A percentile compares a stretch with the other conserved stretches of the same genome.
phyloP scores from a whole-genome alignment of 2,797 vertebrate genomes.

The Lepus oiostolus region DNA sequence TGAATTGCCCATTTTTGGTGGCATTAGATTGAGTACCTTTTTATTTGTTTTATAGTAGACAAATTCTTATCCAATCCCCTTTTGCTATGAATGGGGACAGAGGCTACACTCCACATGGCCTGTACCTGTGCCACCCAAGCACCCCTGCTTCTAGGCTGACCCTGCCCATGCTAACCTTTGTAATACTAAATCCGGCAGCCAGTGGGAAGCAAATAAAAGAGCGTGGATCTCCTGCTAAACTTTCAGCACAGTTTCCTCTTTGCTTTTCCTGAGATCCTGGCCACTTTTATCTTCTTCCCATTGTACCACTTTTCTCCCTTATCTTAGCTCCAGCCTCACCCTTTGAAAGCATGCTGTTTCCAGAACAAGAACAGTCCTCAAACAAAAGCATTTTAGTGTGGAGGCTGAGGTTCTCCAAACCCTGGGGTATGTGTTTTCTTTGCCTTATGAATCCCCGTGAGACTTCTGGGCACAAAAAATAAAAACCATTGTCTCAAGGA shows the following conservation, averaged over 20 bases:
- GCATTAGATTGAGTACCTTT: not conserved
- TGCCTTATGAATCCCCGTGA: not conserved
- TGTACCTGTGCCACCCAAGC: not conserved
- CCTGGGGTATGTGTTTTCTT: not conserved
- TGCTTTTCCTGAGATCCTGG: not conserved
- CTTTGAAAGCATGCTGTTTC: conserved; percentile 39
- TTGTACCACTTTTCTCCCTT: not conserved
- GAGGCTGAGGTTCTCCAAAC: conserved; percentile 26
- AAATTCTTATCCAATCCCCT: not conserved
- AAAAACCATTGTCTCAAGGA: conserved; percentile 31
- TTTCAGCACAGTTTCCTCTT: not conserved
- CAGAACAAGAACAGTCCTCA: not conserved
- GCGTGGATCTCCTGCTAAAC: not conserved
- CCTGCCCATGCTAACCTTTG: not conserved
- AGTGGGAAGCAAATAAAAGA: not conserved
- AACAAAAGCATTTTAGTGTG: conserved; percentile 16
- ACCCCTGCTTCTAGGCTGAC: not conserved
- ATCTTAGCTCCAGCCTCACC: not conserved
- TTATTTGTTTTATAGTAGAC: not conserved
- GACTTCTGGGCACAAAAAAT: not conserved
- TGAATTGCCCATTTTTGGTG: conserved; percentile 4
- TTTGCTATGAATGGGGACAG: not conserved
- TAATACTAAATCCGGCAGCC: not conserved
- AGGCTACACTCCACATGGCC: not conserved
- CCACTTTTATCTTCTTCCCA: not conserved